Percentiles rank a stretch among this genome's conserved stretches.
These are phyloP conservation scores for Murina feae DNA, from an alignment of 2,113 vertebrate species.

Conservation along the genomic window DNA sequence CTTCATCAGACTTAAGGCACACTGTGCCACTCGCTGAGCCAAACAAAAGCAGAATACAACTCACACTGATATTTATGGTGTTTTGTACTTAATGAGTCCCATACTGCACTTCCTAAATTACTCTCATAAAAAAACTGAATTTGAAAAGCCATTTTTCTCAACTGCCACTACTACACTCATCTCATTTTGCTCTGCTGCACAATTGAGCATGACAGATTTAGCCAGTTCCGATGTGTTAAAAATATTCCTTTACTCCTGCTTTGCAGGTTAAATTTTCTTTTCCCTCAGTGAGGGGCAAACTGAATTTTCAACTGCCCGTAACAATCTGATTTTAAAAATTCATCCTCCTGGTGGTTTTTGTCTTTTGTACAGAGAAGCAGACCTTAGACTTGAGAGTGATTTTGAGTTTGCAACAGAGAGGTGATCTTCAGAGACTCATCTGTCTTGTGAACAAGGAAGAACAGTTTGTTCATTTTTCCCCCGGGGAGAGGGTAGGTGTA, in stretches of 20 bases:
- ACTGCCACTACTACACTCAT: constrained; percentile 18
- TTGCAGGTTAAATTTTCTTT: not conserved
- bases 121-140: constrained; percentile 38
- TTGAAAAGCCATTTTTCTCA: constrained; percentile 43
- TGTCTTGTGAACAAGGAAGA: not conserved
- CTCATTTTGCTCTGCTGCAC: not conserved
- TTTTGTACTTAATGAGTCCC: constrained; percentile 53
- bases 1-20: constrained; percentile 34
- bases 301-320: not conserved
- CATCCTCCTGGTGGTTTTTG: not conserved
- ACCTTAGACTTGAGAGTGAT: too few species aligned
- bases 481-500: not conserved
- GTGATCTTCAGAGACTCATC: not conserved
- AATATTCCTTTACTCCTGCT: not conserved
- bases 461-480: not conserved
- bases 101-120: constrained; percentile 47
- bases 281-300: not conserved
- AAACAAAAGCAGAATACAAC: constrained; percentile 48
- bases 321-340: not conserved
- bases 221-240: not conserved
- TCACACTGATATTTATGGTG: constrained; percentile 26
- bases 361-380: not conserved
- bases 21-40: constrained; percentile 11
- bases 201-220: not conserved
- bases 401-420: not conserved